Percentiles rank a stretch among this genome's conserved stretches.
These are phyloP conservation scores for Gastrophryne carolinensis DNA, from an alignment of 2,797 vertebrate genomes.

Conservation along the genomic window DNA sequence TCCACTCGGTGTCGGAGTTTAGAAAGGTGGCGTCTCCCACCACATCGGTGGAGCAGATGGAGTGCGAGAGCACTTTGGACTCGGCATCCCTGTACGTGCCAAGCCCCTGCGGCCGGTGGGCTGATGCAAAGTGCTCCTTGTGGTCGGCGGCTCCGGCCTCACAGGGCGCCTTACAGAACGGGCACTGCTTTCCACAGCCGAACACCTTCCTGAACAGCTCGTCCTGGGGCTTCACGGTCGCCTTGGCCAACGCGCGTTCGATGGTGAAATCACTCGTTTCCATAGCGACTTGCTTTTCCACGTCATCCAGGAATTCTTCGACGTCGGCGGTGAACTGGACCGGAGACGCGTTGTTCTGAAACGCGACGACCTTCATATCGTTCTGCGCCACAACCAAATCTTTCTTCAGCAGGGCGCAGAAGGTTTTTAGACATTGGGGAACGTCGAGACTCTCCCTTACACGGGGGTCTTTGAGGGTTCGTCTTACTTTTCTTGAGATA, in stretches of 20 bases:
- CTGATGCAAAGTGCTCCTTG: slow-evolving; percentile 53
- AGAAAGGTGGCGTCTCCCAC: not conserved
- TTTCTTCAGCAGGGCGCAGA: slow-evolving; percentile 62
- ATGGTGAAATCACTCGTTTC: not conserved
- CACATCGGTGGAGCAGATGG: slow-evolving; percentile 56
- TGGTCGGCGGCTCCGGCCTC: slow-evolving; percentile 62
- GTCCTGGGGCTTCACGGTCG: slow-evolving; percentile 13
- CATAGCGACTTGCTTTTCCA: not conserved
- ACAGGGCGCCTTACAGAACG: slow-evolving; percentile 66
- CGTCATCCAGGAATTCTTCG: slow-evolving; percentile 54
- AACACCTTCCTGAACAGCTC: slow-evolving; percentile 38
- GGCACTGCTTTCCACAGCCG: slow-evolving; percentile 56
- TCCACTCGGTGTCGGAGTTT: accelerated
- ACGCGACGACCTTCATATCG: slow-evolving; percentile 61
- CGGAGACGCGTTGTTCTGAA: slow-evolving; percentile 65
- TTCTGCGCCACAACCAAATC: slow-evolving; percentile 60
- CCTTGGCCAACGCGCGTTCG: slow-evolving; percentile 29
- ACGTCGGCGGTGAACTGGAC: slow-evolving; percentile 63
- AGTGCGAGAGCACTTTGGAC: accelerated
- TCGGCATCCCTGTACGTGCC: accelerated
- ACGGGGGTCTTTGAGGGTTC: slow-evolving; percentile 15
- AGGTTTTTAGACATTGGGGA: slow-evolving; percentile 59
- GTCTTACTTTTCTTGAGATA: slow-evolving; percentile 50
- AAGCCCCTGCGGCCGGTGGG: slow-evolving; percentile 61
- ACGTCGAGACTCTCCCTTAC: slow-evolving; percentile 51